Base-by-base conservation (phyloP, 2,888 invertebrate species). In the Ichneumon xanthorius region DNA sequence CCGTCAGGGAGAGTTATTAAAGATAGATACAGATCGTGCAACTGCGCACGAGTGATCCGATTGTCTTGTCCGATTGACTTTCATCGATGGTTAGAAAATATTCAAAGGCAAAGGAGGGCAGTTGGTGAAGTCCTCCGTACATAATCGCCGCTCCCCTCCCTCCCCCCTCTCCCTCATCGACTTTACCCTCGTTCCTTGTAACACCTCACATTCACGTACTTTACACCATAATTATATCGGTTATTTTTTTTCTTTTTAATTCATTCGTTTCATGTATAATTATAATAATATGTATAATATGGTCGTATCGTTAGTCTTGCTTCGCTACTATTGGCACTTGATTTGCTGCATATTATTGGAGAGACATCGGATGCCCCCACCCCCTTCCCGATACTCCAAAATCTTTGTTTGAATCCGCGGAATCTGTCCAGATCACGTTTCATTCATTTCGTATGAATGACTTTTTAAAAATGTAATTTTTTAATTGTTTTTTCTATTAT, bases 301-400 rank as follows among this genome's bases (percentile, higher is more conserved):
- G 86, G 84, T 87, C 86, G 86, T 88, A 87, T 89, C 88, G 86
- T 89, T 89, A 90, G 88, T 91, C 89, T 89, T 87, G 88, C 85
- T 85, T 89, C 82, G 88, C 89, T 92, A 91, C 87, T 88, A 92
- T 92, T 92, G 92, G 92, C 92, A 92, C 92, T 92, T 92, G 87
- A 86, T 90, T 88, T 88, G 63, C 65, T 82, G 63, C 70, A 73
- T 79, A 78, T 82, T 75, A 26, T 79, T 48, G 22, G 53, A 53
- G n/a, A 19, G 19, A 55, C 19, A 55, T 22, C 19, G 55, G 22
- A 55, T 19, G 19, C 7, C 55, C 11, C 9, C 53, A 16, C 16
- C 6, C 22, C 55, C 9, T 11, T 22, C 22, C 14, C 16, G 2
- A 16, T n/a, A n/a, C 14, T 65, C 37, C 30, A 63, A 19, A 63